Percentiles rank a stretch among this genome's conserved stretches.
Conservation (phyloP, 2,797 vertebrate species). For the Myotis findleyi region DNA sequence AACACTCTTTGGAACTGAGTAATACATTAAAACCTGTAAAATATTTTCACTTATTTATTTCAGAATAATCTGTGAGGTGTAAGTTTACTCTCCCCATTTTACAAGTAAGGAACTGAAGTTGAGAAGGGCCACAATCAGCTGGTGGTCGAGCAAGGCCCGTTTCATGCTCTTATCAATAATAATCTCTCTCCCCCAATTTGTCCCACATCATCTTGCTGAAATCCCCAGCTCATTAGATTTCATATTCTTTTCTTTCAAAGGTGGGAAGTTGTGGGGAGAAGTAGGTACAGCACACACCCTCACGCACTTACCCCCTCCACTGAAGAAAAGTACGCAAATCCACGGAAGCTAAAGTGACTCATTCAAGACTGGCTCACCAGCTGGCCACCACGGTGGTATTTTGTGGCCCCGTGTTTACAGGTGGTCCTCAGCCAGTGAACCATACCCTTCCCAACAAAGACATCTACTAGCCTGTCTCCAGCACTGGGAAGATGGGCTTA, state of each 20-base stretch:
- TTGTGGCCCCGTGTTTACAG: slow-evolving; percentile 28
- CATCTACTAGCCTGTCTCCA: slow-evolving; percentile 28
- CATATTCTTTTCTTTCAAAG: background rate
- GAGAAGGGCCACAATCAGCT: background rate
- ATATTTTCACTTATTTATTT: slow-evolving; percentile 40
- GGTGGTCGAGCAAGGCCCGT: background rate
- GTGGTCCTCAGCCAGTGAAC: slow-evolving; percentile 53
- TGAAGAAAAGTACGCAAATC: background rate
- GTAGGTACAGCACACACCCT: background rate
- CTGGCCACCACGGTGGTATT: slow-evolving; percentile 54
- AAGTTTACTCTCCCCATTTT: slow-evolving; percentile 9
- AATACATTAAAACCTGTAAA: background rate
- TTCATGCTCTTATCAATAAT: background rate
- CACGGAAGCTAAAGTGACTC: background rate
- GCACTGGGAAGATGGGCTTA: background rate
- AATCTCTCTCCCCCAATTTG: background rate
- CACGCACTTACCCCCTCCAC: background rate
- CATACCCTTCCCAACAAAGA: slow-evolving; percentile 57
- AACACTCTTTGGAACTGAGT: background rate
- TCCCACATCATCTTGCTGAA: slow-evolving; percentile 15
- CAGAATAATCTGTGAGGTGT: background rate
- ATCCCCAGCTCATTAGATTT: background rate
- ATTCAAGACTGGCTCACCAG: slow-evolving; percentile 38
- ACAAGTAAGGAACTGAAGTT: background rate
- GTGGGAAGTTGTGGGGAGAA: background rate